A percentile compares a stretch with the other conserved stretches of the same genome.
These are phyloP conservation scores for Pterophyllum scalare DNA, from an alignment of 2,113 vertebrate genomes.

Conservation along the genomic window DNA sequence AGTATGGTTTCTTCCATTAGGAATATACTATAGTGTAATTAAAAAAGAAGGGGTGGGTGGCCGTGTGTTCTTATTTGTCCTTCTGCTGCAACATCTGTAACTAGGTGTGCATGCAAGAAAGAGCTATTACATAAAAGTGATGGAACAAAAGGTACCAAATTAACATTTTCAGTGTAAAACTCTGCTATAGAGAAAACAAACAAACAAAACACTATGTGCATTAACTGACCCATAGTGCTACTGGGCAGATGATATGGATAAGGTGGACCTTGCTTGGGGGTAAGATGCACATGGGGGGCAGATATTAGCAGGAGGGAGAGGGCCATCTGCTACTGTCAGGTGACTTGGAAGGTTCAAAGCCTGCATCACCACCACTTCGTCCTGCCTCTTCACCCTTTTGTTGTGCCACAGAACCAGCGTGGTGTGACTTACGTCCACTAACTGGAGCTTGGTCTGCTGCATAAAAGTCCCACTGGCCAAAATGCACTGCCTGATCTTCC, in stretches of 20 bases:
- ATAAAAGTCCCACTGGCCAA: background rate
- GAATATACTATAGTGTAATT: no score
- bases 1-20: no score
- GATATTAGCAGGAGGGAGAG: background rate
- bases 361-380: background rate
- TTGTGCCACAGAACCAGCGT: background rate
- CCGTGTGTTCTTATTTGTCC: no score
- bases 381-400: background rate
- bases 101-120: no score
- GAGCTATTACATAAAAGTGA: no score
- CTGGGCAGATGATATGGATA: background rate
- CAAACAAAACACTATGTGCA: no score
- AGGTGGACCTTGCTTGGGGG: background rate
- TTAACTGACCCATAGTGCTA: background rate
- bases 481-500: background rate
- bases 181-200: no score
- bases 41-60: no score
- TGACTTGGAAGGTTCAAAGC: background rate
- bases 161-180: background rate
- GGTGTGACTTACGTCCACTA: background rate
- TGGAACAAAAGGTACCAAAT: background rate
- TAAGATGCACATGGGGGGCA: background rate
- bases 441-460: background rate
- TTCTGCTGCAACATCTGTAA: no score
- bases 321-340: background rate